These are phyloP conservation scores for Nyctibius grandis DNA, from an alignment of 2,797 vertebrate genomes.

Conservation along the genomic window DNA sequence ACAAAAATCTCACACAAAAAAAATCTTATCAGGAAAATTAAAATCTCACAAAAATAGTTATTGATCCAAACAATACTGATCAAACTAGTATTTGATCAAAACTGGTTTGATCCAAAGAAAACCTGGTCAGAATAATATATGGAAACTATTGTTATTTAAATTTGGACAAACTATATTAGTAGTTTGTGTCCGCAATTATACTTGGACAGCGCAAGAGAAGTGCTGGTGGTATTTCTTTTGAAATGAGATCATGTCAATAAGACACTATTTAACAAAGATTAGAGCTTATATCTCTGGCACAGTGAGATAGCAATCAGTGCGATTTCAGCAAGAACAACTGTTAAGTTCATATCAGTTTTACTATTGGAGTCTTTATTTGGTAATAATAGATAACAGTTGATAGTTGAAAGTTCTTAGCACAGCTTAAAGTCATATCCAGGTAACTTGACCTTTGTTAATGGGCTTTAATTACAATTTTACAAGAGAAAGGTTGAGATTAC, in stretches of 20 bases:
- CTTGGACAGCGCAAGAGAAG: neutral
- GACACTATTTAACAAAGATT: slow-evolving; percentile 20
- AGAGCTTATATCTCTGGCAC: neutral
- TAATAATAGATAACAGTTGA: neutral
- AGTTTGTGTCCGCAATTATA: neutral
- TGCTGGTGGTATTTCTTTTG: neutral
- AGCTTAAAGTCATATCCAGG: neutral
- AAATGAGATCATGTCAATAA: neutral
- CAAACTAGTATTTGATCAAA: neutral
- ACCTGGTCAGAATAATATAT: neutral
- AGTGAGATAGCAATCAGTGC: neutral
- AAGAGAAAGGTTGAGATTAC: neutral
- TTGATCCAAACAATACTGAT: neutral
- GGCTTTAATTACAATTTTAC: slow-evolving; percentile 4
- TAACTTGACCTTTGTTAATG: slow-evolving; percentile 4
- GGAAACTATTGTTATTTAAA: neutral
- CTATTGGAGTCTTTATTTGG: neutral
- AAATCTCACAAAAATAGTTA: neutral
- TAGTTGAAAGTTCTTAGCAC: neutral
- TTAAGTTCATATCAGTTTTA: neutral
- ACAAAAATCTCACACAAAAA: neutral
- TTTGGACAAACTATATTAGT: neutral
- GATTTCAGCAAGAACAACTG: slow-evolving; percentile 10
- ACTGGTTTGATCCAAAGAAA: neutral
- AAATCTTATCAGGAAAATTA: neutral